Percentiles rank a stretch among this genome's conserved stretches.
Conservation (phyloP, 2,888 invertebrate species). For the Xanthorhoe spadicearia region DNA sequence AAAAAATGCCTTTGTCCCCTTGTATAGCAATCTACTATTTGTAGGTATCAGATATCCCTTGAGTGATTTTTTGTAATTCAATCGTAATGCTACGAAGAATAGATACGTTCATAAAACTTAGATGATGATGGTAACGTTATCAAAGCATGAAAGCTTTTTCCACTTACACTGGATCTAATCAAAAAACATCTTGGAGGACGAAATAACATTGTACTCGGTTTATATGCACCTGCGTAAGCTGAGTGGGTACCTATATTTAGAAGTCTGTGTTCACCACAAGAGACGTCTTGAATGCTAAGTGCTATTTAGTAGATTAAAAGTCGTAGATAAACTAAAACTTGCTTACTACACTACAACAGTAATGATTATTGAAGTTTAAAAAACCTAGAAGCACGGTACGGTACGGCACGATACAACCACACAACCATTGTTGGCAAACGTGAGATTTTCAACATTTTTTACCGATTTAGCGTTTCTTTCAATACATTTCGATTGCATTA, state of each 20-base stretch:
- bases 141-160: too few relatives aligned
- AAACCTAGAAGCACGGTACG: neutral
- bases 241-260: neutral
- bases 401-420: conserved; percentile 2
- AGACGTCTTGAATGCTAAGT: conserved; percentile 5
- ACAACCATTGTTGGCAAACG: neutral
- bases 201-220: neutral
- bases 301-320: neutral
- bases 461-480: neutral
- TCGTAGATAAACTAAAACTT: neutral
- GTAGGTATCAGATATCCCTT: too few relatives aligned
- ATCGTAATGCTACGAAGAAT: too few relatives aligned
- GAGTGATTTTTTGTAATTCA: too few relatives aligned
- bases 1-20: too few relatives aligned
- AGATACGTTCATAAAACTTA: too few relatives aligned
- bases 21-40: too few relatives aligned
- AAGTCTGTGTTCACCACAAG: conserved; percentile 1
- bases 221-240: neutral
- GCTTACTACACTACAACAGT: neutral
- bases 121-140: too few relatives aligned
- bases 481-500: neutral
- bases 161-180: too few relatives aligned
- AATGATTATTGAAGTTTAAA: neutral
- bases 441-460: conserved; percentile 3
- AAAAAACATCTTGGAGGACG: neutral